These are phyloP conservation scores for Caenorhabditis sinica DNA, from an alignment of 2,888 invertebrate genomes.

Conservation along the genomic window DNA sequence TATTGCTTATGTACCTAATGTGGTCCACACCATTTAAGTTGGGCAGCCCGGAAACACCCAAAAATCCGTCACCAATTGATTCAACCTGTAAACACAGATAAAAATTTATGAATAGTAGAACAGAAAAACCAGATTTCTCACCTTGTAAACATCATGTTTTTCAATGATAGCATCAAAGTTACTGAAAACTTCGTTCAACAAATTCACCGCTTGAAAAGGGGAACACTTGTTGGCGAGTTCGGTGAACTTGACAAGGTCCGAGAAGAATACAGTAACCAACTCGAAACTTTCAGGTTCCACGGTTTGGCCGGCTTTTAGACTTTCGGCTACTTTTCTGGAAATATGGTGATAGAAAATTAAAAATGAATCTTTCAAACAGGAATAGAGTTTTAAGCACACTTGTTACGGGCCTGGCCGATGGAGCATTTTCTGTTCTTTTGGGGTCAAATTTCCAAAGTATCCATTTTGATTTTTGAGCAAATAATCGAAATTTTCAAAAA, in stretches of 20 bases:
- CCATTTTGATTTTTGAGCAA: too few relatives aligned
- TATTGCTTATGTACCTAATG: too few relatives aligned
- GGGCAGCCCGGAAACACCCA: slow-evolving; percentile 81
- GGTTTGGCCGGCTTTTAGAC: slow-evolving; percentile 79
- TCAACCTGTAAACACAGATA: slow-evolving; percentile 75
- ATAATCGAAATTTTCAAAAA: too few relatives aligned
- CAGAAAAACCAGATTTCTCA: slow-evolving; percentile 14
- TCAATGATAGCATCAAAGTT: slow-evolving; percentile 80
- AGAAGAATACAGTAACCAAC: slow-evolving; percentile 80
- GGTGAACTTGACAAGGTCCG: slow-evolving; percentile 81
- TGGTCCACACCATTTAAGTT: slow-evolving; percentile 75
- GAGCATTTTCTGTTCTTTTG: too few relatives aligned
- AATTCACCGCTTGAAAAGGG: slow-evolving; percentile 79
- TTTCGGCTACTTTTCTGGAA: slow-evolving; percentile 79
- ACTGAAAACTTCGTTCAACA: slow-evolving; percentile 79
- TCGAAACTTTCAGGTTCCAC: slow-evolving; percentile 81
- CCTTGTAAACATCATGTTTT: slow-evolving; percentile 79
- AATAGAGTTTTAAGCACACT: too few relatives aligned
- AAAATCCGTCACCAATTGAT: slow-evolving; percentile 81
- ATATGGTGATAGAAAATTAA: too few relatives aligned
- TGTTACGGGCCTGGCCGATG: too few relatives aligned
- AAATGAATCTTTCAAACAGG: too few relatives aligned
- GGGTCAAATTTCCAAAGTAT: too few relatives aligned
- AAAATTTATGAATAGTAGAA: too few relatives aligned
- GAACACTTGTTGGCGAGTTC: slow-evolving; percentile 78